These are phyloP conservation scores for Eulemur rubriventer DNA, from an alignment of 2,797 vertebrate species.

Conservation along the genomic window DNA sequence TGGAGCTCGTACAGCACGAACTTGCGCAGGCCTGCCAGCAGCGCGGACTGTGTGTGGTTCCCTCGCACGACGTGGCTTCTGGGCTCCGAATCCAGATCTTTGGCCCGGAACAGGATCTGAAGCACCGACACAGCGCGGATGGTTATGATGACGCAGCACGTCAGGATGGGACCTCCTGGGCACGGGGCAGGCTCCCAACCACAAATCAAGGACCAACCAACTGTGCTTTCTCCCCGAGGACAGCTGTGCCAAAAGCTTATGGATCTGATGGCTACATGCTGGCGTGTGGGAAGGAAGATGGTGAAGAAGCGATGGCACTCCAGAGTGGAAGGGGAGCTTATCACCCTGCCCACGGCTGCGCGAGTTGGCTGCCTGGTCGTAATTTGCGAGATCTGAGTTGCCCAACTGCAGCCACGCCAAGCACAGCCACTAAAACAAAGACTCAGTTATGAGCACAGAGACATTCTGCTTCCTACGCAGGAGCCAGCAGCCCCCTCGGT, in stretches of 20 bases:
- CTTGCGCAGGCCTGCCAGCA: conserved; percentile 90
- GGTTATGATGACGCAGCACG: accelerated
- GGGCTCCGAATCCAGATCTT: conserved; percentile 85
- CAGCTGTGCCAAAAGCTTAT: accelerated
- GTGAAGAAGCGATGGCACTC: accelerated
- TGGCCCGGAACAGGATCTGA: conserved; percentile 90
- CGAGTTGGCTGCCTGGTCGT: neutral
- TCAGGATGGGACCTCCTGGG: neutral
- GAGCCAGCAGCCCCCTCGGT: accelerated
- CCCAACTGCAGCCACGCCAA: accelerated
- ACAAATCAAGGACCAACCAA: neutral
- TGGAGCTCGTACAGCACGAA: conserved; percentile 92
- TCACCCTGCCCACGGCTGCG: accelerated
- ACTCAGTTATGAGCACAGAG: accelerated
- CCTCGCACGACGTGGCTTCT: conserved; percentile 88
- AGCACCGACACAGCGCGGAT: neutral
- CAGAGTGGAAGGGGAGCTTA: too few species aligned
- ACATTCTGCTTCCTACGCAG: neutral
- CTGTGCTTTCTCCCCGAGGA: neutral
- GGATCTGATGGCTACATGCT: neutral
- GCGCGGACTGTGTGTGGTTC: conserved; percentile 88
- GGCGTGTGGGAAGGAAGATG: neutral
- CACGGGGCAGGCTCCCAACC: neutral
- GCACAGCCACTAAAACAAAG: neutral
- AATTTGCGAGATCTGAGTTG: neutral